phyloP scores from a whole-genome alignment of 2,797 vertebrate genomes.

The Arrhamphus sclerolepis region DNA sequence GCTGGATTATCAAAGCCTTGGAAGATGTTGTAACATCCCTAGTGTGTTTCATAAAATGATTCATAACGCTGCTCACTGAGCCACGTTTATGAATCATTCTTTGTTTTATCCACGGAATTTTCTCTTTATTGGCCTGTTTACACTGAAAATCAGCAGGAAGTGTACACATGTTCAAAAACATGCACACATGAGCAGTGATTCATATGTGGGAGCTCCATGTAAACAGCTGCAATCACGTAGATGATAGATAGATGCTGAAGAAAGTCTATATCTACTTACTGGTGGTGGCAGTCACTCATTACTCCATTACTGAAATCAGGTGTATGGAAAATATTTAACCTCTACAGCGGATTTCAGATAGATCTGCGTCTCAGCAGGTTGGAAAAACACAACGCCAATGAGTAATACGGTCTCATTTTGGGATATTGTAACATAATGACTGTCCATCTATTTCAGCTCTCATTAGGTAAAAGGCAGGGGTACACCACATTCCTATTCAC shows the following conservation, averaged over 20 bases:
- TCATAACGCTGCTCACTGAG: conserved; percentile 20
- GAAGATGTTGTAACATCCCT: conserved; percentile 42
- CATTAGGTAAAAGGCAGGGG: no score
- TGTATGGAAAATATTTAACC: no score
- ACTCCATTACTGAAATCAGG: no score
- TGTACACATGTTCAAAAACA: not conserved
- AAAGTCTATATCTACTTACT: not conserved
- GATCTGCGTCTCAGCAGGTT: no score
- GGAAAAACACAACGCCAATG: no score
- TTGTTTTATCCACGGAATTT: not conserved
- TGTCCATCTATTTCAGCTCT: no score
- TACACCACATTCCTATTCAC: no score
- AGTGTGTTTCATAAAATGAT: conserved; percentile 44
- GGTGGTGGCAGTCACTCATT: not conserved
- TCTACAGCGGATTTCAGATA: no score
- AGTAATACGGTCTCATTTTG: no score
- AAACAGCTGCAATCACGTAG: no score
- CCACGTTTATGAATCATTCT: conserved; percentile 25
- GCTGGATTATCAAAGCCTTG: conserved; percentile 33
- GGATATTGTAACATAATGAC: no score
- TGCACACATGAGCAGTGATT: not conserved
- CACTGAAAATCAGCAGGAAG: conserved; percentile 7
- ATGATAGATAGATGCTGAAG: no score
- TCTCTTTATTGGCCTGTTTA: conserved; percentile 29
- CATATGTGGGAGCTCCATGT: not conserved